phyloP scores from a whole-genome alignment of 1,140 invertebrate species.

The Pseudomyrmex sp. region DNA sequence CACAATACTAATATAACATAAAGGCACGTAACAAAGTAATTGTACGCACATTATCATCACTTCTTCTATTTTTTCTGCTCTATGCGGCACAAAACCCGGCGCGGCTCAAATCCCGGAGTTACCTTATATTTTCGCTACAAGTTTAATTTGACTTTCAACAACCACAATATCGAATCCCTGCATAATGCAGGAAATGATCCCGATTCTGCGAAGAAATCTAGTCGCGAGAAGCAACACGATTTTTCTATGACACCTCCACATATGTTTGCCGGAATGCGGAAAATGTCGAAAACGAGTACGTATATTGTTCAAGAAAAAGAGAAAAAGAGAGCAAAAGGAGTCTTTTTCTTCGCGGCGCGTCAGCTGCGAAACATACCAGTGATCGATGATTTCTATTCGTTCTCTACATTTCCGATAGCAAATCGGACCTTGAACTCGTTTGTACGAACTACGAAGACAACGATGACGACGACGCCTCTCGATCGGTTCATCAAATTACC shows the following conservation, averaged over 20 bases:
- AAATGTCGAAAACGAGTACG: slow-evolving; percentile 13
- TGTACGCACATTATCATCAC: too few species aligned
- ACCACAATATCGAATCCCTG: slow-evolving; percentile 16
- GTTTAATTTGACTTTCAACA: slow-evolving; percentile 44
- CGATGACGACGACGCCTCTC: slow-evolving; percentile 22
- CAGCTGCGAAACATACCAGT: neutral
- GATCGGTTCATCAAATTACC: slow-evolving; percentile 46
- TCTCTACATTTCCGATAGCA: slow-evolving; percentile 6
- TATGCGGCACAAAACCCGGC: too few species aligned
- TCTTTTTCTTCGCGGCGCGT: too few species aligned
- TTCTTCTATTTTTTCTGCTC: too few species aligned
- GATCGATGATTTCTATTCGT: neutral
- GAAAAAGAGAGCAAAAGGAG: too few species aligned
- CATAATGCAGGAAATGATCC: neutral
- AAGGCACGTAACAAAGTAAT: too few species aligned
- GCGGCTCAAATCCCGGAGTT: too few species aligned
- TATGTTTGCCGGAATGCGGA: neutral
- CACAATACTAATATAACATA: too few species aligned
- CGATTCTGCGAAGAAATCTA: slow-evolving; percentile 13
- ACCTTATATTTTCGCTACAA: neutral
- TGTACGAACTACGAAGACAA: neutral
- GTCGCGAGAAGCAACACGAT: neutral
- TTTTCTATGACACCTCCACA: neutral
- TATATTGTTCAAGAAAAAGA: too few species aligned
- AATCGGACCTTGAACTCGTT: slow-evolving; percentile 31